phyloP scores from a whole-genome alignment of 2,797 vertebrate species.

The Eupleurogrammus muticus region DNA sequence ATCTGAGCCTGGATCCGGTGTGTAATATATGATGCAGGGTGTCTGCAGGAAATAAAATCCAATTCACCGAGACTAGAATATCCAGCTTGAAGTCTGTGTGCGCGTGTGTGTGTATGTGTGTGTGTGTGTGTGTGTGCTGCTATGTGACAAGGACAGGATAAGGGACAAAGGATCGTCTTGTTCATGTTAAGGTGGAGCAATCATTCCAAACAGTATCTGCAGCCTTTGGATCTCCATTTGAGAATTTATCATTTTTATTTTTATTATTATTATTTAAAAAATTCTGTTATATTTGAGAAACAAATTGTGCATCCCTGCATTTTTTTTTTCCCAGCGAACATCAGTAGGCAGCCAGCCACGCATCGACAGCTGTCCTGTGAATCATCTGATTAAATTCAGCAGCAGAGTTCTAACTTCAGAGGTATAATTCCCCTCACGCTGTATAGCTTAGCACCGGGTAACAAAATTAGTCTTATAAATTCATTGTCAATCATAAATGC shows the following conservation, averaged over 20 bases:
- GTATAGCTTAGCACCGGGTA: constrained; percentile 32
- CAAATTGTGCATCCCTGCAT: constrained; percentile 48
- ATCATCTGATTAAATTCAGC: constrained; percentile 67
- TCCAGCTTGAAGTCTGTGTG: constrained; percentile 8
- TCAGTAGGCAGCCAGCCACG: constrained; percentile 70
- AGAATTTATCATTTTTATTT: constrained; percentile 4
- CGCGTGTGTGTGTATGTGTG: background rate
- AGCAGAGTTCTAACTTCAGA: constrained; percentile 59
- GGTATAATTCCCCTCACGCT: constrained; percentile 40
- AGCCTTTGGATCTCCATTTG: constrained; percentile 38
- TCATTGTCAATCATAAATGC: constrained; percentile 39
- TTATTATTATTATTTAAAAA: constrained; percentile 25
- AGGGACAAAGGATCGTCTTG: constrained; percentile 51
- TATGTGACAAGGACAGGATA: constrained; percentile 61
- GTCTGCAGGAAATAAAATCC: constrained; percentile 66
- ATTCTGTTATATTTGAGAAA: constrained; percentile 64
- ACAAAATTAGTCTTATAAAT: constrained; percentile 31
- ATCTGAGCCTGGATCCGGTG: constrained; percentile 55
- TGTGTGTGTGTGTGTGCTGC: constrained; percentile 1
- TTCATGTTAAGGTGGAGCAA: constrained; percentile 49
- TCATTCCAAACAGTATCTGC: constrained; percentile 43
- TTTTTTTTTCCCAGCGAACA: constrained; percentile 73
- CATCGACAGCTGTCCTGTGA: constrained; percentile 73
- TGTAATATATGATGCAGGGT: constrained; percentile 54
- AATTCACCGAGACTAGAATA: constrained; percentile 55